Base-by-base conservation (phyloP, 2,113 vertebrate genomes). In the Murina feae region DNA sequence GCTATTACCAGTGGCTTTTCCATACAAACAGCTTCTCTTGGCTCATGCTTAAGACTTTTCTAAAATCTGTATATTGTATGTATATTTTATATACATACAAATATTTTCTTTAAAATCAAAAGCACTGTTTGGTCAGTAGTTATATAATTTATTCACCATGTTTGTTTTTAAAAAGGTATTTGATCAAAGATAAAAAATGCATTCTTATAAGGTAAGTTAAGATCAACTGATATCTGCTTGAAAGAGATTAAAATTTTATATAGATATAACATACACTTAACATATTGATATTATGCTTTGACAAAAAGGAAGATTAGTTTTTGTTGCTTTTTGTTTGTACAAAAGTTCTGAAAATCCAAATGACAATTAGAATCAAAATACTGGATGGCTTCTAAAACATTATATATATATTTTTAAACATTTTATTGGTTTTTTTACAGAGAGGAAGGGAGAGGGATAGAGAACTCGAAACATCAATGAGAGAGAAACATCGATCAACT, bases 311-410 rank as follows among this genome's bases (percentile, higher is more conserved):
- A 95, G 63, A 84, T 30, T 23, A 65, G 23, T 14, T 25, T 20
- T 74, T 74, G 74, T 21, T 69, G 53, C 35, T 60, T 58, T 80
- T 83, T 55, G 12, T 49, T 39, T 81, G 39, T 83, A 35, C 83
- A 94, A 93, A 79, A 69, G 8, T 69, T 79, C 69, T 86, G 32
- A 94, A 93, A 93, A 96, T 84, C n/a, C 17, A 55, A 89, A 93
- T 60, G n/a, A 85, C 60, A 96, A 63, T 58, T 35, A 89, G 78
- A 91, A 96, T 71, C 12, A 65, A 95, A 94, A 90, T 3, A 96
- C 0, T 95, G 11, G 42, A 93, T 92, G 76, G 13, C 11, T 74
- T 81, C 37, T 47, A 21, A 90, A 90, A 88, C 69, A 89, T 9
- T 86, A n/a, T n/a, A n/a, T n/a, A n/a, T n/a, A n/a, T n/a, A n/a